Evolutionary conservation across 2,888 invertebrate genomes (phyloP), one percentile per base, ranked within the genome.

Genomic region (Ectemnius cavifrons): DNA sequence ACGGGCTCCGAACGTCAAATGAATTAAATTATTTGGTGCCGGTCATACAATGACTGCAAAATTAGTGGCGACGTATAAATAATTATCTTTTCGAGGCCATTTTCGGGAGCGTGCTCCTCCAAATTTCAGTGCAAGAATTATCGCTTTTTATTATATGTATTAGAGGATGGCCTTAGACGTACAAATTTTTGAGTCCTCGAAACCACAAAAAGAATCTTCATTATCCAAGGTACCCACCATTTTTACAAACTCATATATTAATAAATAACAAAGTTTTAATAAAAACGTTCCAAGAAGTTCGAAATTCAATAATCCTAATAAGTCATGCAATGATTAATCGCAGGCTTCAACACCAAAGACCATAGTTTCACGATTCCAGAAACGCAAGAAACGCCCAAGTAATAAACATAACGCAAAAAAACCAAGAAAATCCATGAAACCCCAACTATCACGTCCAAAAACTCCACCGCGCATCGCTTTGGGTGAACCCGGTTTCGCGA

Each of bases 401-500:
- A 28, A 20, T 0, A 11, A 56, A 8, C 20, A 20, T 6, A 47
- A 37, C 0, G 49, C 66, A 0, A 68, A 49, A 4, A 23, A 37
- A 0, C 37, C 46, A 2, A 46, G 2, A 4, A 18, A 2, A 6
- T 1, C 52, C 28, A 5, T 1, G 20, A 28, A 61, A 57, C 69
- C 71, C 1, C 70, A 63, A 2, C 64, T 88, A 18, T 71, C 73
- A 27, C 63, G 76, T 4, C 88, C 87, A 2, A 60, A 45, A 23
- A 68, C 84, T 5, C 73, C 85, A 3, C 83, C 83, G 4, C 75
- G 70, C 4, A 27, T 87, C 6, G 66, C 75, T 3, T 85, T 88
- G 23, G 64, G 78, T 28, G 78, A 87, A 45, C 85, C 87, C 0
- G 82, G 74, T 37, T 88, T 88, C 66, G 71, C 78, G 20, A 77